Evolutionary conservation across 2,797 vertebrate genomes (phyloP).

Genomic region (Alauda arvensis): DNA sequence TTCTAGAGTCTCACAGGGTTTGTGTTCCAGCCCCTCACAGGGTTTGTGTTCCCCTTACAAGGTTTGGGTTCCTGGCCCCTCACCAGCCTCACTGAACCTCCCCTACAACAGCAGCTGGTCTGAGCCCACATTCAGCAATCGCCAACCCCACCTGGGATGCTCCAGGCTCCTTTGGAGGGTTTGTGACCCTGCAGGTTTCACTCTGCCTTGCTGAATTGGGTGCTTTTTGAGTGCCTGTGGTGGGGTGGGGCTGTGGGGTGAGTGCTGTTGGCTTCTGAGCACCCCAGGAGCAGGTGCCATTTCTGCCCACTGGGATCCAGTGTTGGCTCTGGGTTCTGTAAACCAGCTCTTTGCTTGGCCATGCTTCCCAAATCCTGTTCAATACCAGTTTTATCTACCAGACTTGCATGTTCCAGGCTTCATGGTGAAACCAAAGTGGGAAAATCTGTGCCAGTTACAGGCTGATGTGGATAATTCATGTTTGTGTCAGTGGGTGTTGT

Average conservation of each 20-base stretch:
- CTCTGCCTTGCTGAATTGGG: neutral
- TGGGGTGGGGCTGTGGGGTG: neutral
- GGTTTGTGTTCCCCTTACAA: neutral
- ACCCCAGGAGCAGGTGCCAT: neutral
- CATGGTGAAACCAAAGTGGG: neutral
- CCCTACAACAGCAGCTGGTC: accelerated
- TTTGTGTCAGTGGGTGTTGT: neutral
- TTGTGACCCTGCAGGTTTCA: neutral
- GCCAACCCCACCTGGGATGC: neutral
- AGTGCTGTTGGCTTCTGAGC: neutral
- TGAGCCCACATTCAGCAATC: neutral
- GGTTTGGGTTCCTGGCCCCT: neutral
- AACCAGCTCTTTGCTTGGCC: neutral
- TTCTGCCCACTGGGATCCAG: neutral
- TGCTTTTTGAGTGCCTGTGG: accelerated
- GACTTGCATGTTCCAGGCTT: neutral
- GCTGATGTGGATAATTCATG: accelerated
- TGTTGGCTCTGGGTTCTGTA: neutral
- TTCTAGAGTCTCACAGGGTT: neutral
- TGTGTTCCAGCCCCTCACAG: neutral
- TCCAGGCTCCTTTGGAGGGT: neutral
- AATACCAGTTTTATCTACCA: neutral
- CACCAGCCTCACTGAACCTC: neutral
- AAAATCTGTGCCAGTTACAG: neutral
- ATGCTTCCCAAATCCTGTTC: neutral